Conservation (phyloP, 2,888 invertebrate genomes). For the Oscheius sp. region DNA sequence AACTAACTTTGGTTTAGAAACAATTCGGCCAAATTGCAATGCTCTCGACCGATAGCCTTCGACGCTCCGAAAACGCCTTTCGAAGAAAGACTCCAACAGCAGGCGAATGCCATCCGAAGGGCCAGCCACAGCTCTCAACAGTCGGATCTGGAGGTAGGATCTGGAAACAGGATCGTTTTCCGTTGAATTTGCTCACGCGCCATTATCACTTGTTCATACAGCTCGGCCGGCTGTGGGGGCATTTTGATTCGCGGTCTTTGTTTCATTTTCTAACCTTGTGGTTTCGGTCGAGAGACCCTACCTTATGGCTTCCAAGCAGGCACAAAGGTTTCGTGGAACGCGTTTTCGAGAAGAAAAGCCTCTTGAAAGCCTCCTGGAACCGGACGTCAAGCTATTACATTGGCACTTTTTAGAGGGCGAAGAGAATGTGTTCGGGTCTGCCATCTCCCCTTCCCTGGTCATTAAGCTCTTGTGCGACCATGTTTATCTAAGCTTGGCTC, state of each 20-base stretch:
- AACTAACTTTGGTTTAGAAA: constrained; percentile 1
- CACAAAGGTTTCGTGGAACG: too few species aligned
- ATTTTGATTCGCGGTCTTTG: too few species aligned
- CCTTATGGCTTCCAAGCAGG: too few species aligned
- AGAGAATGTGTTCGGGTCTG: not conserved
- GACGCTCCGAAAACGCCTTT: constrained; percentile 68
- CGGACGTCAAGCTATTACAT: constrained; percentile 1
- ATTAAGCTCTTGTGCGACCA: not conserved
- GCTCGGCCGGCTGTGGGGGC: not conserved
- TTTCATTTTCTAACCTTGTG: too few species aligned
- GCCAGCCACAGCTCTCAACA: constrained; percentile 20
- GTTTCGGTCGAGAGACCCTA: too few species aligned
- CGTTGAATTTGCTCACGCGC: constrained; percentile 18
- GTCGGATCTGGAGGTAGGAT: constrained; percentile 34
- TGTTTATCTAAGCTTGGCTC: constrained; percentile 15
- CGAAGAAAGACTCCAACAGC: constrained; percentile 60
- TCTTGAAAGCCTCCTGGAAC: too few species aligned
- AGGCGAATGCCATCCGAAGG: constrained; percentile 44
- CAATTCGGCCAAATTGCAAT: constrained; percentile 29
- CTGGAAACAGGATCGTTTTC: constrained; percentile 19
- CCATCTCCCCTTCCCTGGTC: not conserved
- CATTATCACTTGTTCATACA: constrained; percentile 31
- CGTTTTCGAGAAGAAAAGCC: too few species aligned
- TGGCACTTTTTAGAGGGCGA: not conserved
- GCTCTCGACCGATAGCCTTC: constrained; percentile 54